Evolutionary conservation across 2,113 vertebrate genomes (phyloP), one percentile per base, ranked within the genome.

Genomic region (Petroica traversi): DNA sequence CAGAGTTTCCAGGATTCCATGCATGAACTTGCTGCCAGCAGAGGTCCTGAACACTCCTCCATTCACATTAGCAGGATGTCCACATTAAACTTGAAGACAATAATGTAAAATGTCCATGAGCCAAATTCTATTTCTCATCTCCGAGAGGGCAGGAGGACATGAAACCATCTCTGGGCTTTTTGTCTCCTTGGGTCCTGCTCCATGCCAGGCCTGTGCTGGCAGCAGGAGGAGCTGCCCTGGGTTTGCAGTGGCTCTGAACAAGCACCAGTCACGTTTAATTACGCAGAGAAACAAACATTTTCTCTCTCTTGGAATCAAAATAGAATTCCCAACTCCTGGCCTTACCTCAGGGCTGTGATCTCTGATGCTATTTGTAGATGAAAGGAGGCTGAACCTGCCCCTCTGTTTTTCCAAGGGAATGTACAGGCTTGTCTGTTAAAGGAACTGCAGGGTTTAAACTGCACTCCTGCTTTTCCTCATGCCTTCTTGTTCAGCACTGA

Each of bases 31-130:
- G 76, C 85, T 83, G 87, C 91, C 97, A 91, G 95, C 75, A 95
- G 95, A 96, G 95, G 95, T 96, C 96, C 93, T 89, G 78, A 73
- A 86, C 34, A 85, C 79, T 92, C 52, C 93, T 92, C 43, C 43
- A 22, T 95, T 93, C 67, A 54, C 62, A 15, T 66, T 33, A 59
- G 9, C 29, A 28, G 83, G 73, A 23, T 93, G 34, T 55, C 84
- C 71, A 59, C 63, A 57, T 66, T 41, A 69, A 79, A 69, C 54
- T 62, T 40, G 41, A 79, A 77, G 52, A 36, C 43, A 96, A 38
- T 54, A 71, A 92, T 16, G 29, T 85, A 48, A 63, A 83, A 94
- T 40, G 12, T 33, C 85, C 45, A 13, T 7, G 43, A 67, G 84
- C 45, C 45, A 61, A 79, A 78, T 83, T 77, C 54, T 64, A 1